Percentiles rank a stretch among this genome's conserved stretches.
Evolutionary conservation across 2,113 vertebrate genomes (phyloP).

Genomic region (Leptocoma aspasia): DNA sequence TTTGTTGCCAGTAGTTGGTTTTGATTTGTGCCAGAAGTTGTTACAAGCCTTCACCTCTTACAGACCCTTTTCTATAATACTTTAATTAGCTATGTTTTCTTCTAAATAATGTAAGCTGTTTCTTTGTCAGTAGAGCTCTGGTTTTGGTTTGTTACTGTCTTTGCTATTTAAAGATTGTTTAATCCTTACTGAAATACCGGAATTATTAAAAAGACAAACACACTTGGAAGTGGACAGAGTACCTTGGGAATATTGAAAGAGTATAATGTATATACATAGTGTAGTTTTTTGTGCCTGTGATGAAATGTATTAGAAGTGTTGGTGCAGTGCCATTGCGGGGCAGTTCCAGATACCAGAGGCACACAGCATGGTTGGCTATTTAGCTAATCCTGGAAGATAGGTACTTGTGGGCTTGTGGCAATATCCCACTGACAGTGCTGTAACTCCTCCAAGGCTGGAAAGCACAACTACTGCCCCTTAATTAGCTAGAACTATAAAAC

Average conservation of each 20-base stretch:
- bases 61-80: neutral
- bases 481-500: neutral
- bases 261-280: neutral
- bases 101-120: neutral
- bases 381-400: conserved; percentile 6
- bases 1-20: neutral
- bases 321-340: neutral
- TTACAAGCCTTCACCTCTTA: neutral
- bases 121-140: neutral
- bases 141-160: neutral
- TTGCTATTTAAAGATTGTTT: neutral
- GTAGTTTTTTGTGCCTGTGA: neutral
- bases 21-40: neutral
- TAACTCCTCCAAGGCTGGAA: neutral
- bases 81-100: neutral
- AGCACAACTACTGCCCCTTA: neutral
- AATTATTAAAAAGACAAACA: neutral
- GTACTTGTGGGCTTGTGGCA: neutral
- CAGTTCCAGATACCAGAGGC: neutral
- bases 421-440: neutral
- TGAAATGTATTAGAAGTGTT: neutral
- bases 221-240: neutral
- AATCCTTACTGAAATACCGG: neutral
- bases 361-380: neutral
- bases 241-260: neutral